These are phyloP conservation scores for Dolichoris vasculosae DNA, from an alignment of 1,140 invertebrate genomes.

Conservation along the genomic window DNA sequence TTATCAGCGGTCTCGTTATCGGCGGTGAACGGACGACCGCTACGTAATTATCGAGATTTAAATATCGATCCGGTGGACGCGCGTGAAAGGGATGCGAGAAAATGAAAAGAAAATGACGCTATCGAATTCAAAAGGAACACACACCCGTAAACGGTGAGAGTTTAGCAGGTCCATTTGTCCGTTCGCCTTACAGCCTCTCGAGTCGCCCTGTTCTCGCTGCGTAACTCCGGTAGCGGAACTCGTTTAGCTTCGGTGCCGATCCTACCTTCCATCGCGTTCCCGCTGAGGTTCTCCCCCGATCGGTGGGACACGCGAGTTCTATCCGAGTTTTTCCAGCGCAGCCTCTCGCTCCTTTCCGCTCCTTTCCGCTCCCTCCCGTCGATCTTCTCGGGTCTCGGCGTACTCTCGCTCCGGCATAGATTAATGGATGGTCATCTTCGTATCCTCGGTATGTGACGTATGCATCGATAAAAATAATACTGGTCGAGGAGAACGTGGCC, in stretches of 20 bases:
- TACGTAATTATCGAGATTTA: constrained; percentile 47
- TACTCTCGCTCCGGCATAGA: constrained; percentile 38
- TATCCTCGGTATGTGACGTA: constrained; percentile 4
- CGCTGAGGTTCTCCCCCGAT: neutral
- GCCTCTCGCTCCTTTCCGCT: neutral
- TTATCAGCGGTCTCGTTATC: constrained; percentile 62
- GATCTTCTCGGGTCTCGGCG: neutral
- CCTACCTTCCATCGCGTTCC: constrained; percentile 23
- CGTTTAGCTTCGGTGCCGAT: constrained; percentile 19
- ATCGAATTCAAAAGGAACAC: no score
- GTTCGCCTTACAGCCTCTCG: no score
- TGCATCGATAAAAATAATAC: constrained; percentile 44
- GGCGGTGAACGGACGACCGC: constrained; percentile 60
- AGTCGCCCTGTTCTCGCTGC: constrained; percentile 8
- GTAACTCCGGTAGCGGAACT: constrained; percentile 44
- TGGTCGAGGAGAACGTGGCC: constrained; percentile 16
- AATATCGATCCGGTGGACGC: neutral
- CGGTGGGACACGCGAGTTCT: neutral
- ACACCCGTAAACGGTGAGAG: no score
- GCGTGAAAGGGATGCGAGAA: neutral
- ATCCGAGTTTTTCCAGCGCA: neutral
- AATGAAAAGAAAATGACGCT: neutral
- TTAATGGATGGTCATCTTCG: constrained; percentile 47
- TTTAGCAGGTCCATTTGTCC: constrained; percentile 8
- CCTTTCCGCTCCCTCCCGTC: neutral